Base-by-base conservation (phyloP, 2,113 vertebrate species). In the Myiopsitta monachus region DNA sequence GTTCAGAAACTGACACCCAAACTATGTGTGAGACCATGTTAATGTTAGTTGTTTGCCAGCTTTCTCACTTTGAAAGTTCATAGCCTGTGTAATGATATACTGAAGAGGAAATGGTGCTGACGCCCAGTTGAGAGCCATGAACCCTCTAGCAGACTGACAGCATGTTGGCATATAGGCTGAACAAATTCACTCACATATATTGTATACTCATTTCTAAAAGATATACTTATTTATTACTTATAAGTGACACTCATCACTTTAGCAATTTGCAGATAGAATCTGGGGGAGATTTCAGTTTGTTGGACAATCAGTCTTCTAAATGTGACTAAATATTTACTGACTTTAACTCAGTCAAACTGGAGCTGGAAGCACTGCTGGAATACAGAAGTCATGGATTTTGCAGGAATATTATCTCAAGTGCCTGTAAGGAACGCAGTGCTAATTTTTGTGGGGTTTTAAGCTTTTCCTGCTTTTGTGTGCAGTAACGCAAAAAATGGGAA, bases 1-100 rank as follows among this genome's bases (percentile, higher is more conserved):
- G 31, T 23, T 88, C 11, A 27, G 75, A 38, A 46, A n/a, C 62
- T 70, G 14, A n/a, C 57, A 30, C 67, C 19, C 36, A 54, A 6
- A n/a, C 11, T 5, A 6, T 3, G 1, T 51, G 68, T 55, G 43
- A 61, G 31, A 22, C 43, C 0, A 0, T 43, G n/a, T n/a, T 17
- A 39, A 44, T 77, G 7, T 70, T 77, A 79, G 22, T 16, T 85
- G n/a, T 76, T 67, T n/a, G 47, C 19, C 63, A 80, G 47, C 33
- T 83, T 41, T 85, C 36, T 75, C 57, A 36, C 43, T 77, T 66
- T 10, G 44, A 36, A 69, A 23, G 19, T 47, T 24, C 61, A 24
- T 64, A 55, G 36, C 26, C 38, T 67, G 22, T 47, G 64, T 43
- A 44, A 36, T 18, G 27, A 38, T 47, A 19, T 28, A 43, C 51